Conservation (phyloP, 2,113 vertebrate genomes). For the Phodopus roborovskii region DNA sequence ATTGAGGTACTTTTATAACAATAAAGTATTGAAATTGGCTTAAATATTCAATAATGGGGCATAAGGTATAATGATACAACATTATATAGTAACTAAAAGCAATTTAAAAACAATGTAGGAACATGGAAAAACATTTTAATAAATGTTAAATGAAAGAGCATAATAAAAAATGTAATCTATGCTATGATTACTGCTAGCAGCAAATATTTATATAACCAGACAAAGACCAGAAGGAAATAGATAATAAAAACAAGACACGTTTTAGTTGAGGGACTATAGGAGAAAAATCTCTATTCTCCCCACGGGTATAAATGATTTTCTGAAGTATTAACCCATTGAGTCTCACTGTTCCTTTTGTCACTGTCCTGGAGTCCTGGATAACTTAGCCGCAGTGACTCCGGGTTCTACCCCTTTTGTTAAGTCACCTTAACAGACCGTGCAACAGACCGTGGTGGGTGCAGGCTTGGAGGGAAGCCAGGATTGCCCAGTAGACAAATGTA, state of each 20-base stretch:
- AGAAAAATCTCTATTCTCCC: slow-evolving; percentile 1
- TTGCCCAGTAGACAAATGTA: too few species aligned
- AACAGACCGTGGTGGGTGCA: too few species aligned
- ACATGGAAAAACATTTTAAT: slow-evolving; percentile 36
- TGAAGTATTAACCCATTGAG: background rate
- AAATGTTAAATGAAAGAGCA: slow-evolving; percentile 47
- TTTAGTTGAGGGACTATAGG: background rate
- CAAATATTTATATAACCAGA: slow-evolving; percentile 48
- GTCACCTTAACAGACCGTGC: background rate
- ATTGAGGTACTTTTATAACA: slow-evolving; percentile 22
- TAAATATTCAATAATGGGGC: slow-evolving; percentile 49
- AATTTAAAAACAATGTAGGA: slow-evolving; percentile 50
- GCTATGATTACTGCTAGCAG: background rate
- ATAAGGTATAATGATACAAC: slow-evolving; percentile 36
- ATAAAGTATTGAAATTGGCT: slow-evolving; percentile 53
- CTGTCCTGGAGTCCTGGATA: background rate
- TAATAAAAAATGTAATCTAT: slow-evolving; percentile 2
- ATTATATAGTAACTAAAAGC: slow-evolving; percentile 60
- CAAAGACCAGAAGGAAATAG: slow-evolving; percentile 61
- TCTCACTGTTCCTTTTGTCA: background rate
- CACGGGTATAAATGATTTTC: slow-evolving; percentile 8
- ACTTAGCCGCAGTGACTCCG: background rate
- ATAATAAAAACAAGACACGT: slow-evolving; percentile 1
- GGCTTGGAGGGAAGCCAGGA: background rate
- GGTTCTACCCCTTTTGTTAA: too few species aligned